Percentiles rank a stretch among this genome's conserved stretches.
phyloP scores from a whole-genome alignment of 2,888 invertebrate genomes.

The Brenthis hecate region DNA sequence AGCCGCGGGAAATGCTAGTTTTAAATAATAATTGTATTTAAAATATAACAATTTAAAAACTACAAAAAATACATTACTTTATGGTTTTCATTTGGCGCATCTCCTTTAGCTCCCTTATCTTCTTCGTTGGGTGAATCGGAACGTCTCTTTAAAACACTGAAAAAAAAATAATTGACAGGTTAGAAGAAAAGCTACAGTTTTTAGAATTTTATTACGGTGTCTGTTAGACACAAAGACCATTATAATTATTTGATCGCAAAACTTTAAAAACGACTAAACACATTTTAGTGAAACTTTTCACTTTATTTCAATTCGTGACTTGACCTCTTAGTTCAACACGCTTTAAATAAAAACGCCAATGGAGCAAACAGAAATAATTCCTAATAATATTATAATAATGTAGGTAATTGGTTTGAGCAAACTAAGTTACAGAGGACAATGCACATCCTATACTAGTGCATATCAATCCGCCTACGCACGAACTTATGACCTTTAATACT shows the following conservation, averaged over 20 bases:
- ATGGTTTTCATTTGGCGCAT: slow-evolving; percentile 78
- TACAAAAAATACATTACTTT: slow-evolving; percentile 61
- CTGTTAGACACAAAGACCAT: too few species aligned
- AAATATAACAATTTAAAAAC: neutral
- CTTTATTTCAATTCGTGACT: too few species aligned
- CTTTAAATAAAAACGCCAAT: neutral
- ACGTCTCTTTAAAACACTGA: slow-evolving; percentile 72
- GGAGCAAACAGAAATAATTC: neutral
- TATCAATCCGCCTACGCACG: neutral
- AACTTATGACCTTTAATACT: neutral
- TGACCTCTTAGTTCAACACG: too few species aligned
- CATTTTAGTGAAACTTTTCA: too few species aligned
- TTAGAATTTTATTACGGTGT: too few species aligned
- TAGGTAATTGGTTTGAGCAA: neutral
- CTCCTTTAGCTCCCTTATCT: slow-evolving; percentile 78
- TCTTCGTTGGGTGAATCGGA: slow-evolving; percentile 85
- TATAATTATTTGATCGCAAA: neutral
- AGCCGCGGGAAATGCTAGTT: too few species aligned
- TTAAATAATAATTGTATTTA: too few species aligned
- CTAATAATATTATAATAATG: neutral
- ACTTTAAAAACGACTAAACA: neutral
- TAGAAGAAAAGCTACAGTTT: too few species aligned
- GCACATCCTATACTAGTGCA: neutral
- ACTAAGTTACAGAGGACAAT: too few species aligned
- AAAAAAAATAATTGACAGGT: slow-evolving; percentile 26